Conservation (phyloP, 2,113 vertebrate species). For the Aldabrachelys gigantea region DNA sequence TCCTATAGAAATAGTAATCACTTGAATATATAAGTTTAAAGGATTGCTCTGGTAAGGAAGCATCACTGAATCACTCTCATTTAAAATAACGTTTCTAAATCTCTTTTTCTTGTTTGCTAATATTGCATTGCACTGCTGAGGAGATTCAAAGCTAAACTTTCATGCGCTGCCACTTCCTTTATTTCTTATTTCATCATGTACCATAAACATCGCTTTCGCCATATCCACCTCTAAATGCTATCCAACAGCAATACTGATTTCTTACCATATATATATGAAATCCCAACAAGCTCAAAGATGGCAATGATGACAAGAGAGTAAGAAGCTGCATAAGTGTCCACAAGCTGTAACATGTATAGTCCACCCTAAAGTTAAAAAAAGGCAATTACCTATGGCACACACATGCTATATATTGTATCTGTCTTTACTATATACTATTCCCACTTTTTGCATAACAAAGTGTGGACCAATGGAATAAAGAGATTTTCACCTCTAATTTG, state of each 20-base stretch:
- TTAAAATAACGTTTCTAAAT: background rate
- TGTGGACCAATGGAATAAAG: background rate
- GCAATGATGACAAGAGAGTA: slow-evolving; percentile 92
- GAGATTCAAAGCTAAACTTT: background rate
- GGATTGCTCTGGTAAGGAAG: background rate
- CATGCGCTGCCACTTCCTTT: background rate
- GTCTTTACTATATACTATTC: background rate
- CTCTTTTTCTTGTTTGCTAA: background rate
- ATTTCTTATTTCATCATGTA: background rate
- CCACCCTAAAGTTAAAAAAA: slow-evolving; percentile 79
- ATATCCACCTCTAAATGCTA: background rate
- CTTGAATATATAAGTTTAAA: background rate
- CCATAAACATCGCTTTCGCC: background rate
- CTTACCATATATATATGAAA: slow-evolving; percentile 92
- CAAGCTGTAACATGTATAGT: slow-evolving; percentile 93
- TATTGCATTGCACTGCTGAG: background rate
- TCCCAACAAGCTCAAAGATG: slow-evolving; percentile 89
- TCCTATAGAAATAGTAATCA: background rate
- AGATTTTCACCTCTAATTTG: background rate
- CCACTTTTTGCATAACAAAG: background rate
- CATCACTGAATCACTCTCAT: background rate
- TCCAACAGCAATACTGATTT: accelerated
- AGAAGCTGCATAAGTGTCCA: slow-evolving; percentile 89
- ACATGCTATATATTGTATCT: background rate
- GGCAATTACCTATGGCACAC: background rate